These are phyloP conservation scores for Cephalopachus bancanus DNA, from an alignment of 2,797 vertebrate genomes.

Conservation along the genomic window DNA sequence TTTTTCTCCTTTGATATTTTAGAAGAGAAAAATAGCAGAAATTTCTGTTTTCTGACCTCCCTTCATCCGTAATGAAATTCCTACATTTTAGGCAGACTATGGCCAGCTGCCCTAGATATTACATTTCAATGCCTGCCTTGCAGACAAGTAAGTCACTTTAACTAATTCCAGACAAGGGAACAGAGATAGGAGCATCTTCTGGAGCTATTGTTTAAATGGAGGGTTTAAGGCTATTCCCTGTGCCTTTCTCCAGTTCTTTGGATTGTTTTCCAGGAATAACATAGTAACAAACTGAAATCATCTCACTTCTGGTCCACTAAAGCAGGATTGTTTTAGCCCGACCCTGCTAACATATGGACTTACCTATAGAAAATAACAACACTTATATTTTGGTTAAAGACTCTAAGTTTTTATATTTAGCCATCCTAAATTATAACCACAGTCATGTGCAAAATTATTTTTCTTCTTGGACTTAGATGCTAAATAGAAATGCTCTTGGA, in stretches of 20 bases:
- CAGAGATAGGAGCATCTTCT: not conserved
- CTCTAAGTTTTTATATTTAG: not conserved
- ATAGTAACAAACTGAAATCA: not conserved
- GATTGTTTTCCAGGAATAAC: not conserved
- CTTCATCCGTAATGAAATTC: not conserved
- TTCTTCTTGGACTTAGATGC: not conserved
- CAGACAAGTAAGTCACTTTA: not conserved
- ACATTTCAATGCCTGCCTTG: not conserved
- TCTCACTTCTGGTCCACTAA: not conserved
- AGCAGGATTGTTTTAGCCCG: not conserved
- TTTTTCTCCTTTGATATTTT: not conserved
- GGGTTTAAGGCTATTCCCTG: not conserved
- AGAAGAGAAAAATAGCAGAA: not conserved
- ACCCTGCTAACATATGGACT: not conserved
- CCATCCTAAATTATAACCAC: constrained; percentile 17
- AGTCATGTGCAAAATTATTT: not conserved
- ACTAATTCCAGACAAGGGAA: not conserved
- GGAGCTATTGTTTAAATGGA: not conserved
- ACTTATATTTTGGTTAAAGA: not conserved
- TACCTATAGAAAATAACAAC: not conserved
- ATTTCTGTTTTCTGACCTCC: not conserved
- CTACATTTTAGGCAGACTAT: not conserved
- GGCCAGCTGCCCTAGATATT: not conserved
- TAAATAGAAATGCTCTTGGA: not conserved
- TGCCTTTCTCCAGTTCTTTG: not conserved